These are phyloP conservation scores for Stigmatopora nigra DNA, from an alignment of 2,113 vertebrate genomes.

Conservation along the genomic window DNA sequence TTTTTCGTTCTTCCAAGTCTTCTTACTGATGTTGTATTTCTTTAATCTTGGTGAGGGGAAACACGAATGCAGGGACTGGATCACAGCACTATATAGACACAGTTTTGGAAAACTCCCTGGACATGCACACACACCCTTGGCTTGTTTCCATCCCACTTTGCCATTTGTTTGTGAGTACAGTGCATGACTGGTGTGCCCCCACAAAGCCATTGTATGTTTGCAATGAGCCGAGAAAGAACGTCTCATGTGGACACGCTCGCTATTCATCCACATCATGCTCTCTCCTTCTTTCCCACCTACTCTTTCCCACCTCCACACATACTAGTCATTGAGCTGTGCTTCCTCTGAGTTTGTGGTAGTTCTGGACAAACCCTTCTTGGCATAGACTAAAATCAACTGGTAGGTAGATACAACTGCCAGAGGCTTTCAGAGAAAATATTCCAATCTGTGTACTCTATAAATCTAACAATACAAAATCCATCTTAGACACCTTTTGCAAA, in stretches of 20 bases:
- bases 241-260: slow-evolving; percentile 30
- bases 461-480: background rate
- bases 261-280: slow-evolving; percentile 30
- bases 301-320: slow-evolving; percentile 30
- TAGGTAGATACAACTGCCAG: background rate
- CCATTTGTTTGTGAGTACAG: background rate
- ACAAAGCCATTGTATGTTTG: slow-evolving; percentile 5
- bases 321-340: slow-evolving; percentile 35
- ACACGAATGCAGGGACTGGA: background rate
- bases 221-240: slow-evolving; percentile 11
- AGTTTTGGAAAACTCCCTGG: background rate
- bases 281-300: slow-evolving; percentile 20
- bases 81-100: background rate
- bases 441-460: background rate
- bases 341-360: slow-evolving; percentile 28
- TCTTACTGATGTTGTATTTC: slow-evolving; percentile 44
- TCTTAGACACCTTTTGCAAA: background rate
- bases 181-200: slow-evolving; percentile 8
- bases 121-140: slow-evolving; percentile 4
- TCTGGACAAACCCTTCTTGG: slow-evolving; percentile 20
- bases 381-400: slow-evolving; percentile 12
- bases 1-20: slow-evolving; percentile 38
- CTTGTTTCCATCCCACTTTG: slow-evolving; percentile 5
- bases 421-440: slow-evolving; percentile 8
- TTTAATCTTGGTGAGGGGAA: slow-evolving; percentile 1